phyloP scores from a whole-genome alignment of 2,888 invertebrate species.

The Theretra japonica region DNA sequence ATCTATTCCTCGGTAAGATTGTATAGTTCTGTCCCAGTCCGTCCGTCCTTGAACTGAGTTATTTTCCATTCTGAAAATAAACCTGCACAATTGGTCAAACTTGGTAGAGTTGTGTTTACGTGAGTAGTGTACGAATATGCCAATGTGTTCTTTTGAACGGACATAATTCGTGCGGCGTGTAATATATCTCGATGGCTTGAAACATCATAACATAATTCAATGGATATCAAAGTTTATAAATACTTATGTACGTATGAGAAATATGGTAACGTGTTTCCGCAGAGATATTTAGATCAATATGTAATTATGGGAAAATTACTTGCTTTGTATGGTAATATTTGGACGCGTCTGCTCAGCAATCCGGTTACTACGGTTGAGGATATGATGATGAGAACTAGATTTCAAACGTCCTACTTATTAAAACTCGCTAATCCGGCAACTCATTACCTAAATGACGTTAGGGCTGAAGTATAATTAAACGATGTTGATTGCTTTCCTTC shows the following conservation, averaged over 20 bases:
- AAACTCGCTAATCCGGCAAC: too few species aligned
- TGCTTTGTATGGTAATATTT: neutral
- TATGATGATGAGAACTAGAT: too few species aligned
- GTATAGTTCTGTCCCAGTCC: neutral
- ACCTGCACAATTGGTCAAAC: conserved; percentile 8
- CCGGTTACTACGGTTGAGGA: too few species aligned
- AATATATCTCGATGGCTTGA: neutral
- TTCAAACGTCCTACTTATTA: too few species aligned
- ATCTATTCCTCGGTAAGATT: neutral
- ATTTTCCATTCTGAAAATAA: neutral
- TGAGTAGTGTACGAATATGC: conserved; percentile 9
- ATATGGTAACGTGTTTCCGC: neutral
- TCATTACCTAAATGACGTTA: too few species aligned
- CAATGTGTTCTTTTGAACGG: neutral
- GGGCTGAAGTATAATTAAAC: too few species aligned
- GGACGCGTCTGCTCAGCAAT: neutral
- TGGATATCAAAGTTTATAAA: conserved; percentile 3
- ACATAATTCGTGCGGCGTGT: neutral
- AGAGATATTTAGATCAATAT: too few species aligned
- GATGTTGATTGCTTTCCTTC: too few species aligned
- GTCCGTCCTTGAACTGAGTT: conserved; percentile 1
- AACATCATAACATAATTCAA: conserved; percentile 13
- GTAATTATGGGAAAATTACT: neutral
- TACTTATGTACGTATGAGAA: neutral
- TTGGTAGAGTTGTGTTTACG: neutral